Percentiles rank a stretch among this genome's conserved stretches.
phyloP scores from a whole-genome alignment of 2,113 vertebrate species.

The Cyprinodon brontotheroides region DNA sequence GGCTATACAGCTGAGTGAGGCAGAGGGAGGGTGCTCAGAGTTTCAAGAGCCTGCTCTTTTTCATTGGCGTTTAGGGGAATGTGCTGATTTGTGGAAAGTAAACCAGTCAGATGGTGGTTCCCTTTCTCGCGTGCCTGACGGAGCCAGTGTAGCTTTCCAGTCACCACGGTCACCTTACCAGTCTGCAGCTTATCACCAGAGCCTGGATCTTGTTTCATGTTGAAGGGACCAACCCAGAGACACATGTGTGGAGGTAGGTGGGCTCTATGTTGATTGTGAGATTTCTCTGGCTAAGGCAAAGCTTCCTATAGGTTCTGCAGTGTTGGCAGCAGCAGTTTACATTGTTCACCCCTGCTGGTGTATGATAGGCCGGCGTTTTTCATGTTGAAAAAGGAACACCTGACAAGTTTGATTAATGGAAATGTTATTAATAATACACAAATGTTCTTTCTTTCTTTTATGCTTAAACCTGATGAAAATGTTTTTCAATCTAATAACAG shows the following conservation, averaged over 20 bases:
- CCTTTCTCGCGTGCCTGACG: constrained; percentile 15
- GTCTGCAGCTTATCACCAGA: constrained; percentile 25
- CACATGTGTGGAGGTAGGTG: constrained; percentile 66
- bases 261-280: constrained; percentile 19
- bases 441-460: neutral
- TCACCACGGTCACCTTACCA: constrained; percentile 22
- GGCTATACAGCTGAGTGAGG: constrained; percentile 39
- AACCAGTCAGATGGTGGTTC: constrained; percentile 59
- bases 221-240: constrained; percentile 18
- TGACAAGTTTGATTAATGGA: neutral
- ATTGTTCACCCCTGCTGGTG: constrained; percentile 26
- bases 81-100: constrained; percentile 66
- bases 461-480: neutral
- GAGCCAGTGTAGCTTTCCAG: constrained; percentile 19
- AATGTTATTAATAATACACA: neutral
- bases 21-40: constrained; percentile 37
- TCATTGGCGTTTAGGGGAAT: constrained; percentile 69
- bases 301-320: constrained; percentile 10
- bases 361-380: neutral
- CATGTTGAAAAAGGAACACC: neutral
- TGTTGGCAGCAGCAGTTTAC: constrained; percentile 23
- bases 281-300: constrained; percentile 20
- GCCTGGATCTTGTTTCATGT: constrained; percentile 17
- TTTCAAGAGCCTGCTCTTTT: constrained; percentile 52
- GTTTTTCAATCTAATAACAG: neutral